Percentiles rank a stretch among this genome's conserved stretches.
These are phyloP conservation scores for Rachycentron canadum DNA, from an alignment of 2,797 vertebrate species.

Conservation along the genomic window DNA sequence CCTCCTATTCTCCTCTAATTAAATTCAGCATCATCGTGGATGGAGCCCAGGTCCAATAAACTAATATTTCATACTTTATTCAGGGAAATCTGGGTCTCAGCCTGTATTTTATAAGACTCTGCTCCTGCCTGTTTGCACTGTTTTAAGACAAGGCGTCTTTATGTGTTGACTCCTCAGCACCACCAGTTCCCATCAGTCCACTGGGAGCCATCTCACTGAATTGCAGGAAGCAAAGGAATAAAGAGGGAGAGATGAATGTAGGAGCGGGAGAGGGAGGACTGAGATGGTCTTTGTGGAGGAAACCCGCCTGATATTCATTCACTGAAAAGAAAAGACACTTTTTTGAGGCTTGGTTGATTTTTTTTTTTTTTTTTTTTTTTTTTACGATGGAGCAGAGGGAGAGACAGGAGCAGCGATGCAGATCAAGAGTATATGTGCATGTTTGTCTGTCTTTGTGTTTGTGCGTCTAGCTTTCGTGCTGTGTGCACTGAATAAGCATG, in stretches of 20 bases:
- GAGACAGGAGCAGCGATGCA: conserved; percentile 30
- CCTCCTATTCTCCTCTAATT: conserved; percentile 3
- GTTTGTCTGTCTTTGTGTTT: conserved; percentile 36
- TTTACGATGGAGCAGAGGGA: neutral
- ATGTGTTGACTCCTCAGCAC: conserved; percentile 64
- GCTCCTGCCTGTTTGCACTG: conserved; percentile 20
- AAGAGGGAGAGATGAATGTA: conserved; percentile 56
- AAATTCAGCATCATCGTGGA: neutral
- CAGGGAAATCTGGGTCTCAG: conserved; percentile 17
- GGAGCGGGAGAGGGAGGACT: conserved; percentile 62
- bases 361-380: neutral
- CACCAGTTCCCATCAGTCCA: conserved; percentile 70
- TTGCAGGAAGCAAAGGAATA: conserved; percentile 70
- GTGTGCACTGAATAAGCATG: conserved; percentile 52
- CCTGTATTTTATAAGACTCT: conserved; percentile 31
- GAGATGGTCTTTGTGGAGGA: conserved; percentile 73
- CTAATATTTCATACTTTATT: conserved; percentile 16
- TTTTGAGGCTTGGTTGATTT: conserved; percentile 4
- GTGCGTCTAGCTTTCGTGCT: conserved; percentile 19
- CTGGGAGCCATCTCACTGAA: conserved; percentile 75
- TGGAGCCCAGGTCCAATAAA: conserved; percentile 8
- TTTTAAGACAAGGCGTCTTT: conserved; percentile 74
- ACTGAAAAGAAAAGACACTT: conserved; percentile 35
- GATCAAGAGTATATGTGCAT: conserved; percentile 40
- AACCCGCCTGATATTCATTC: conserved; percentile 64